A percentile compares a stretch with the other conserved stretches of the same genome.
phyloP scores from a whole-genome alignment of 2,888 invertebrate genomes.

The Pyrrhia umbra region DNA sequence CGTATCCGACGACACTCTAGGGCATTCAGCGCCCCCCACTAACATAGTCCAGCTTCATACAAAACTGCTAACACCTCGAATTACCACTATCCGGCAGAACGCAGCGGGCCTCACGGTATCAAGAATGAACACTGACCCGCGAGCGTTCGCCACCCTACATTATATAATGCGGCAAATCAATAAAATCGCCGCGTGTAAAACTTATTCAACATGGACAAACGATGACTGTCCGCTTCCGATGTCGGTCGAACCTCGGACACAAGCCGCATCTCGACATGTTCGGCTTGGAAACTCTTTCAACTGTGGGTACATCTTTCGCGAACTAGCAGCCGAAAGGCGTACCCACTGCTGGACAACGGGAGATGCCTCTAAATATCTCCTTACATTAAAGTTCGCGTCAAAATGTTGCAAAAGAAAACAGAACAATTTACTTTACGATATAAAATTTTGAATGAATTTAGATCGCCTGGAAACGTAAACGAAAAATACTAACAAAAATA shows the following conservation, averaged over 20 bases:
- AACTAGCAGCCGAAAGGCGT: conserved; percentile 58
- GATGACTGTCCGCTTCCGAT: conserved; percentile 76
- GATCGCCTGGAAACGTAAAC: conserved; percentile 81
- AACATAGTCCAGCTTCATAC: conserved; percentile 68
- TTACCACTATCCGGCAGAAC: conserved; percentile 69
- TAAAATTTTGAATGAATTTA: conserved; percentile 78
- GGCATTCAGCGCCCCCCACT: conserved; percentile 66
- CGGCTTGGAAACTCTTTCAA: conserved; percentile 47
- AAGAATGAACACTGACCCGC: conserved; percentile 55
- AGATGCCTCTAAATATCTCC: conserved; percentile 60
- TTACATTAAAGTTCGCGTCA: conserved; percentile 65
- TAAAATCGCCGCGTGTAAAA: conserved; percentile 88
- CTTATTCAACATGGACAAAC: conserved; percentile 81
- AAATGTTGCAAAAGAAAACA: conserved; percentile 75
- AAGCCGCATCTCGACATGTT: conserved; percentile 64
- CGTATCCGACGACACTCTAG: conserved; percentile 72
- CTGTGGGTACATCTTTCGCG: conserved; percentile 61
- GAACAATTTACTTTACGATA: conserved; percentile 69
- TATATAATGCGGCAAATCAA: conserved; percentile 87
- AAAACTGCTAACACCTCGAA: conserved; percentile 78
- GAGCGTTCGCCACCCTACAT: conserved; percentile 73
- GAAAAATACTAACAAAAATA: conserved; percentile 85
- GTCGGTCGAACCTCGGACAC: conserved; percentile 63
- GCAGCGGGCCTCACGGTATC: conserved; percentile 49
- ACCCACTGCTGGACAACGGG: conserved; percentile 59